Evolutionary conservation across 53 echinoderm and acorn worm species (phyloP), one percentile per base, ranked within the genome.

Genomic region (Henricia sp.): DNA sequence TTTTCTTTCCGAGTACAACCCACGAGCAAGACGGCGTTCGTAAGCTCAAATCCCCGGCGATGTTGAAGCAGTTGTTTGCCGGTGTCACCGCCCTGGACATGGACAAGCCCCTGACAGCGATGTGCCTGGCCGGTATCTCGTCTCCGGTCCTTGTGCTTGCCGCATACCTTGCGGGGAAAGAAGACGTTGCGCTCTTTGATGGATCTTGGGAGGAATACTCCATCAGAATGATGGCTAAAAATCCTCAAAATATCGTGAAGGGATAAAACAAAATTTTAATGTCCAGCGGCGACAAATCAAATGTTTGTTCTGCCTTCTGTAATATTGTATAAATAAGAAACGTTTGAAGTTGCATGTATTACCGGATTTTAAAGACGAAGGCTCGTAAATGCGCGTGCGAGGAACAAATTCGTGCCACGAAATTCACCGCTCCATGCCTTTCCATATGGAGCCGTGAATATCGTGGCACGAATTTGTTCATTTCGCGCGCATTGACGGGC

Each of bases 131-230:
- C 1, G 97, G 97, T 30, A 69, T 97, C 51, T 87, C 97, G 0
- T 94, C 94, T 14, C 94, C 94, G 60, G 35, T 92, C 46, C 83
- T 94, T 9, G 73, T 90, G 28, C 50, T 97, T 26, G 94, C 85
- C 13, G 97, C 97, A 2, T 68, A 84, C 76, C 20, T 90, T 30
- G 75, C 88, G 2, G 97, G 97, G 27, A 94, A 90, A 73, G 88
- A 97, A n/a, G 89, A 90, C 37, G 87, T 91, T 34, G 72, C 66
- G 2, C 56, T 97, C 24, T 97, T 88, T 37, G 92, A 95, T 66
- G 97, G 97, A 29, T 74, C 97, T 0, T 97, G 97, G 97, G 92
- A 94, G 63, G 97, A 97, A 48, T 86, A 66, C 41, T 86, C 67
- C 86, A 38, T 76, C 50, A 66, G 68, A 44, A 86, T 75, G 66